These are phyloP conservation scores for Lanius collurio DNA, from an alignment of 2,113 vertebrate genomes.

Conservation along the genomic window DNA sequence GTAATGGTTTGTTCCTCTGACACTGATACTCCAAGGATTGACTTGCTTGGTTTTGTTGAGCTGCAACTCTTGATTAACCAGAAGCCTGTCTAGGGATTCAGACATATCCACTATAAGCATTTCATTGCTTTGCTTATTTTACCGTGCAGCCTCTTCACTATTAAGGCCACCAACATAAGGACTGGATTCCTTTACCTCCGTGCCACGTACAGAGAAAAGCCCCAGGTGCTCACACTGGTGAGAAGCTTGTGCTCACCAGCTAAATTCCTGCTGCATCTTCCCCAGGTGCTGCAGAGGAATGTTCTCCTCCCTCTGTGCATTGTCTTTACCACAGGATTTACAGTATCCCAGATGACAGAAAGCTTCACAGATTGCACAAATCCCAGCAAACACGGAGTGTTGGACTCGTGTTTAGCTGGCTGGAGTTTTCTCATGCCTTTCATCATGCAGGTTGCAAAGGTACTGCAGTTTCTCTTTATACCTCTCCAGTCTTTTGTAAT, in stretches of 20 bases:
- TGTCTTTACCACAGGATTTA: background rate
- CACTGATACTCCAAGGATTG: background rate
- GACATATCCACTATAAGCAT: background rate
- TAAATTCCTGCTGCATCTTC: background rate
- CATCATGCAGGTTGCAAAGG: background rate
- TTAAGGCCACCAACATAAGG: background rate
- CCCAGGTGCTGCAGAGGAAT: background rate
- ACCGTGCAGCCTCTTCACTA: background rate
- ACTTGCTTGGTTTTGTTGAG: background rate
- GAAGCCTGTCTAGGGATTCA: background rate
- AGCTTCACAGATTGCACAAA: background rate
- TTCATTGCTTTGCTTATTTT: background rate
- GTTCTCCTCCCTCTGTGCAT: background rate
- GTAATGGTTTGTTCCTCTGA: background rate
- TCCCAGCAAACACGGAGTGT: background rate
- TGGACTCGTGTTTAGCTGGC: background rate
- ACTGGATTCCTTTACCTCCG: background rate
- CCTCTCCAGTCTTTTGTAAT: background rate
- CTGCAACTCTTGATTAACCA: background rate
- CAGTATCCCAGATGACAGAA: background rate
- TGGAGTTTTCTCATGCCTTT: background rate
- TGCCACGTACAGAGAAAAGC: background rate
- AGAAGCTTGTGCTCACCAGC: background rate
- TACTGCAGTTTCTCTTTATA: background rate
- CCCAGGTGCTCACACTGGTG: background rate